phyloP scores from a whole-genome alignment of 2,113 vertebrate species.

The Solea solea region DNA sequence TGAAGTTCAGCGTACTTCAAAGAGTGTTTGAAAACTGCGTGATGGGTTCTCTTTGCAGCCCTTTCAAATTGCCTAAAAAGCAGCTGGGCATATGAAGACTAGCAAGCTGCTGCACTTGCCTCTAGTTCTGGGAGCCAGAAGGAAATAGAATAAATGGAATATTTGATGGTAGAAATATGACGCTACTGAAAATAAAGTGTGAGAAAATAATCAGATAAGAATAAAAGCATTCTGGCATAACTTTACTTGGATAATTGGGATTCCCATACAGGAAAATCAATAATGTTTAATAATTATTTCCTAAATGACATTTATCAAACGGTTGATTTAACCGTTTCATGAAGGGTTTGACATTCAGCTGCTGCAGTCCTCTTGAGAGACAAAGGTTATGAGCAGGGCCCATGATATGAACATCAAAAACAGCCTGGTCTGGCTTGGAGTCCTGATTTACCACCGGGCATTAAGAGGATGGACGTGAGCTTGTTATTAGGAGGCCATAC shows the following conservation, averaged over 20 bases:
- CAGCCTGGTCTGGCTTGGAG: not conserved
- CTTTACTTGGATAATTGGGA: too few relatives aligned
- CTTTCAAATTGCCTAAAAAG: slow-evolving; percentile 52
- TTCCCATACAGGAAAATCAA: not conserved
- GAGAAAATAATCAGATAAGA: not conserved
- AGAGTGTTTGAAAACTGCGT: slow-evolving; percentile 59
- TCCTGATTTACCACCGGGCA: not conserved
- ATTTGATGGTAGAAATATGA: slow-evolving; percentile 1
- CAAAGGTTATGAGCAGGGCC: not conserved
- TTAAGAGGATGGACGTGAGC: slow-evolving; percentile 13
- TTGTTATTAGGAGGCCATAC: slow-evolving; percentile 42
- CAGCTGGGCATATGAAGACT: slow-evolving; percentile 31
- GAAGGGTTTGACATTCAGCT: not conserved
- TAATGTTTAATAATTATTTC: not conserved
- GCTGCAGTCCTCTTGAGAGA: not conserved
- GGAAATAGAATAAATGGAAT: slow-evolving; percentile 2
- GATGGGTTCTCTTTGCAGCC: slow-evolving; percentile 54
- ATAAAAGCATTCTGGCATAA: slow-evolving; percentile 8
- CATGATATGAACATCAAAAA: not conserved
- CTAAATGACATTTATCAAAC: slow-evolving; percentile 12
- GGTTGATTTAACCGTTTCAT: not conserved
- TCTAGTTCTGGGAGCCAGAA: slow-evolving; percentile 10
- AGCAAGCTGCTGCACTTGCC: slow-evolving; percentile 14
- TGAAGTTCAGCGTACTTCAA: slow-evolving; percentile 66
- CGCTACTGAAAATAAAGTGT: slow-evolving; percentile 12